Percentiles rank a stretch among this genome's conserved stretches.
Evolutionary conservation across 2,888 invertebrate species (phyloP).

Genomic region (Conchocele bisecta): DNA sequence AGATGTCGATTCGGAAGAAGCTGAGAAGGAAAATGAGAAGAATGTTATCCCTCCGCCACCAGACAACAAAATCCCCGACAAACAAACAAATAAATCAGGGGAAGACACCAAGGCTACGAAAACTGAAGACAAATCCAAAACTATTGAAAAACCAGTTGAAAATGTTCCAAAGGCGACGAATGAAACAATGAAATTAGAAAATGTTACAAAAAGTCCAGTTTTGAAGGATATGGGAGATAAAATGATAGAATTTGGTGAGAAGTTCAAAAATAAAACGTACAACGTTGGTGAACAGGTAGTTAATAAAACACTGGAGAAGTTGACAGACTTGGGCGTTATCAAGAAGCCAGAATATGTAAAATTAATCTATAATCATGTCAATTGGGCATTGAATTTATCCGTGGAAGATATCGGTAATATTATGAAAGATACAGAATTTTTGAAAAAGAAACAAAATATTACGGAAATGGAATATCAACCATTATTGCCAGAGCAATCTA

Average conservation of each 20-base stretch:
- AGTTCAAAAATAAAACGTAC: slow-evolving; percentile 68
- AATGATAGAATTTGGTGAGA: slow-evolving; percentile 63
- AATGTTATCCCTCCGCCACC: too few relatives aligned
- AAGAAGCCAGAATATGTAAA: slow-evolving; percentile 60
- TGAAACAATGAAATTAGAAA: neutral
- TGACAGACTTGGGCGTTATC: slow-evolving; percentile 71
- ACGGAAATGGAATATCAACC: slow-evolving; percentile 59
- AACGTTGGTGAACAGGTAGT: slow-evolving; percentile 67
- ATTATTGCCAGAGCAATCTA: slow-evolving; percentile 35
- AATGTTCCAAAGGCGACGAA: slow-evolving; percentile 9
- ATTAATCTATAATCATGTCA: slow-evolving; percentile 62
- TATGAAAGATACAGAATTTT: slow-evolving; percentile 75
- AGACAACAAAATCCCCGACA: too few relatives aligned
- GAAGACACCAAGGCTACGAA: too few relatives aligned
- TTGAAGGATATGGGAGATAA: slow-evolving; percentile 55
- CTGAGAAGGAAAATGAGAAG: too few relatives aligned
- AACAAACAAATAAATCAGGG: too few relatives aligned
- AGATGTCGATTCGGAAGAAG: too few relatives aligned
- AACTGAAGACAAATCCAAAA: too few relatives aligned
- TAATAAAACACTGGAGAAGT: slow-evolving; percentile 75
- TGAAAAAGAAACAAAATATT: slow-evolving; percentile 68
- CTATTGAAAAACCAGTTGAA: neutral
- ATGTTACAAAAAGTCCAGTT: slow-evolving; percentile 35
- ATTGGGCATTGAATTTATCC: slow-evolving; percentile 70
- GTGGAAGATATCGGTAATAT: slow-evolving; percentile 73